phyloP scores from a whole-genome alignment of 1,140 invertebrate species.

The Planococcus citri region DNA sequence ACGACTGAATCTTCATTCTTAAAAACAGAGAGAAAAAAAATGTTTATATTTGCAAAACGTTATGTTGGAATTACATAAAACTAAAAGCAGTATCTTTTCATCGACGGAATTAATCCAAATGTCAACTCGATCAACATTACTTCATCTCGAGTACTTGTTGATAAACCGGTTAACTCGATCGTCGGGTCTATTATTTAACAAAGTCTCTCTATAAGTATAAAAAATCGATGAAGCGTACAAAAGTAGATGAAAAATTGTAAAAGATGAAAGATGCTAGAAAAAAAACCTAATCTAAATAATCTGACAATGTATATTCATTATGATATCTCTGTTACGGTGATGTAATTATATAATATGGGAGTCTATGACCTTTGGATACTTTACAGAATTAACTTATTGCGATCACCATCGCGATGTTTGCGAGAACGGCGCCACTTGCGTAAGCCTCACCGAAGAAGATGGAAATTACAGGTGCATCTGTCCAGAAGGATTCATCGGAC shows the following conservation, averaged over 20 bases:
- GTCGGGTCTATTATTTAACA: not conserved
- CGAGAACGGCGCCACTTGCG: slow-evolving; percentile 66
- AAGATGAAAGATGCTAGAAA: too few relatives aligned
- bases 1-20: too few relatives aligned
- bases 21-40: too few relatives aligned
- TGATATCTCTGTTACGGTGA: too few relatives aligned
- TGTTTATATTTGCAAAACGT: too few relatives aligned
- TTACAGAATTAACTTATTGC: slow-evolving; percentile 60
- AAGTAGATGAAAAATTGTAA: too few relatives aligned
- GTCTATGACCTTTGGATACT: not conserved
- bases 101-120: too few relatives aligned
- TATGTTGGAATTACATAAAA: too few relatives aligned
- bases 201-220: not conserved
- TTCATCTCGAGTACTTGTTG: not conserved
- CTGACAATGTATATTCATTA: too few relatives aligned
- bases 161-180: not conserved
- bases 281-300: too few relatives aligned
- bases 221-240: not conserved
- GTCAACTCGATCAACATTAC: not conserved
- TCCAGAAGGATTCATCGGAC: slow-evolving; percentile 41
- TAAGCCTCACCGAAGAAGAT: slow-evolving; percentile 57
- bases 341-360: not conserved
- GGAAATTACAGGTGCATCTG: slow-evolving; percentile 55
- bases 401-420: slow-evolving; percentile 53
- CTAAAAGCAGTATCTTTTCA: too few relatives aligned